Evolutionary conservation across 2,888 invertebrate species (phyloP).

Genomic region (Spicauda simplicius): DNA sequence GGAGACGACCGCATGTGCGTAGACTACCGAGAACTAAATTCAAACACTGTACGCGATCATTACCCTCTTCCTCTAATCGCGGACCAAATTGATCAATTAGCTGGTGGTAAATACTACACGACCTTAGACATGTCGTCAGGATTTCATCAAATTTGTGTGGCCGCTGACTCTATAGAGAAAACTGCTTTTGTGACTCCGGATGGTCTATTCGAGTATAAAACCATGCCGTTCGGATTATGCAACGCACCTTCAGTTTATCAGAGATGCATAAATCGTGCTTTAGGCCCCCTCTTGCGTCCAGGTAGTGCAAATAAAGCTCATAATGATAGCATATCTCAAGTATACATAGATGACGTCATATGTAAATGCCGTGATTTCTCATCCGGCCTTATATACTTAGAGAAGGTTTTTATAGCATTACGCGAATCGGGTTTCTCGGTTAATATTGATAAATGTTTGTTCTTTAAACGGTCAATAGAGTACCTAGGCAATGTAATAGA

Average conservation of each 20-base stretch:
- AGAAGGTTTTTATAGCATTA: conserved; percentile 44
- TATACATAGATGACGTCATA: conserved; percentile 51
- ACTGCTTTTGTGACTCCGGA: conserved; percentile 50
- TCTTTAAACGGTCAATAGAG: conserved; percentile 46
- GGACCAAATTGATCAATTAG: conserved; percentile 47
- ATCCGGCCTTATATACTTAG: conserved; percentile 41
- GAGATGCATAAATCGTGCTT: conserved; percentile 42
- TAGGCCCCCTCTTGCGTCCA: not conserved
- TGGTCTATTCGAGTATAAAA: conserved; percentile 48
- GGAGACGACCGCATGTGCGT: conserved; percentile 50
- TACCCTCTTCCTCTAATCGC: conserved; percentile 46
- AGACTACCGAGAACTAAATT: too few species aligned
- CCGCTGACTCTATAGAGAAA: conserved; percentile 44
- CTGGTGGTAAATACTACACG: conserved; percentile 37
- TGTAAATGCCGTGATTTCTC: conserved; percentile 41
- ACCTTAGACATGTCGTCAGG: conserved; percentile 46
- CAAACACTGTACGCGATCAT: conserved; percentile 44
- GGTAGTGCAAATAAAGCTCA: too few species aligned
- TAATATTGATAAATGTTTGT: conserved; percentile 45
- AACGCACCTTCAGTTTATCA: too few species aligned
- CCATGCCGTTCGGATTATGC: conserved; percentile 52
- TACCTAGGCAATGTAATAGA: conserved; percentile 47
- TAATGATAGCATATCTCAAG: conserved; percentile 31
- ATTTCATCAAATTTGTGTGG: conserved; percentile 47
- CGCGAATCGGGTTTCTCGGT: conserved; percentile 47